A percentile compares a stretch with the other conserved stretches of the same genome.
Conservation (phyloP, 2,888 invertebrate species). For the Agriopis aurantiaria region DNA sequence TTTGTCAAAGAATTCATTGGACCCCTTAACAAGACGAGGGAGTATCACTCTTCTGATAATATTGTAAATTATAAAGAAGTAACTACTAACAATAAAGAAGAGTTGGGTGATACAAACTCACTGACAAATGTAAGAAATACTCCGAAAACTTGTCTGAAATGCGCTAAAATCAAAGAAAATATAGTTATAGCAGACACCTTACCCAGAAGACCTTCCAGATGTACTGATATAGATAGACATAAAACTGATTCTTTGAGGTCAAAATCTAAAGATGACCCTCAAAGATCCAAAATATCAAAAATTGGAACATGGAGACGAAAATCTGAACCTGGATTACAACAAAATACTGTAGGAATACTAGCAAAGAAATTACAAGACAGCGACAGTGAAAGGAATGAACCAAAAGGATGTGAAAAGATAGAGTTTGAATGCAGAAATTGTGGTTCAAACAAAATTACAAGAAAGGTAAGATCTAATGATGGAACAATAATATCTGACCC, state of each 20-base stretch:
- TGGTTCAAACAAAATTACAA: slow-evolving; percentile 77
- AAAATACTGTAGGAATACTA: slow-evolving; percentile 67
- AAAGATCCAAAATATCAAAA: slow-evolving; percentile 79
- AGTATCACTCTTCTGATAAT: slow-evolving; percentile 81
- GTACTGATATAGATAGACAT: slow-evolving; percentile 68
- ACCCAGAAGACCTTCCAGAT: slow-evolving; percentile 72
- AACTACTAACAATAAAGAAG: slow-evolving; percentile 70
- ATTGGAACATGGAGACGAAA: slow-evolving; percentile 90
- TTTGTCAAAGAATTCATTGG: slow-evolving; percentile 72
- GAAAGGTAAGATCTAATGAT: slow-evolving; percentile 64
- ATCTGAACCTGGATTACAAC: slow-evolving; percentile 89
- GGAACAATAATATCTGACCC: slow-evolving; percentile 71
- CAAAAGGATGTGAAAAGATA: slow-evolving; percentile 75
- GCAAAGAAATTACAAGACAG: slow-evolving; percentile 73
- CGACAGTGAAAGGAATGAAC: slow-evolving; percentile 69
- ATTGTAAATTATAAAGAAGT: slow-evolving; percentile 74
- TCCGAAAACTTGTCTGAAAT: slow-evolving; percentile 80
- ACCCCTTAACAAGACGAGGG: slow-evolving; percentile 74
- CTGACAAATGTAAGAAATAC: slow-evolving; percentile 69
- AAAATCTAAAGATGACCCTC: slow-evolving; percentile 82
- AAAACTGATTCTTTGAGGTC: slow-evolving; percentile 80
- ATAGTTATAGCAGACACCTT: slow-evolving; percentile 74
- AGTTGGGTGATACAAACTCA: slow-evolving; percentile 69
- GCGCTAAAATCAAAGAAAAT: slow-evolving; percentile 83
- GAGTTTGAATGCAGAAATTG: slow-evolving; percentile 82